Conservation (phyloP, 2,797 vertebrate genomes). For the Sebastiscus albofasciatus region DNA sequence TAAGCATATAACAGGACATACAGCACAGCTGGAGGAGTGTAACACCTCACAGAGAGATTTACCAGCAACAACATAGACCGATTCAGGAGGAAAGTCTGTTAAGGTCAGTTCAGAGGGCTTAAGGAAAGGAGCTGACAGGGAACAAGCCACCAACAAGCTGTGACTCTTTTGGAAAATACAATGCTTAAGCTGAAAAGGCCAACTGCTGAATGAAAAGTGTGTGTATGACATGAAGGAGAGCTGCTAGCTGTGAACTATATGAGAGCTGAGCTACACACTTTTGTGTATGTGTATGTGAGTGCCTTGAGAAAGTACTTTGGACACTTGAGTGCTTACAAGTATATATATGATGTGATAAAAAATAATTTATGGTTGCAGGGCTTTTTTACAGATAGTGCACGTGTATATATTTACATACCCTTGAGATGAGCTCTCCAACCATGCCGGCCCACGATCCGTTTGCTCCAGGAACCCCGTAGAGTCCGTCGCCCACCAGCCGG, state of each 20-base stretch:
- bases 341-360: neutral
- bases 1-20: slow-evolving; percentile 42
- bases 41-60: slow-evolving; percentile 55
- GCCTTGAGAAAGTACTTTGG: neutral
- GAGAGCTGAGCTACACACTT: slow-evolving; percentile 38
- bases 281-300: slow-evolving; percentile 12
- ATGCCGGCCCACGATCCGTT: slow-evolving; percentile 97
- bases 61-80: slow-evolving; percentile 34
- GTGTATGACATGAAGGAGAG: slow-evolving; percentile 46
- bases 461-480: slow-evolving; percentile 93
- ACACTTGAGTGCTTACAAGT: neutral
- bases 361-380: neutral
- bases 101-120: slow-evolving; percentile 59
- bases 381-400: neutral
- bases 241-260: slow-evolving; percentile 31
- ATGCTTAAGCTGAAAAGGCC: slow-evolving; percentile 57
- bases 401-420: slow-evolving; percentile 78
- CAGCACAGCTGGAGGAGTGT: slow-evolving; percentile 14
- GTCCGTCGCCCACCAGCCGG: slow-evolving; percentile 92
- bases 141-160: slow-evolving; percentile 60
- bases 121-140: slow-evolving; percentile 50
- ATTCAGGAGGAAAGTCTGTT: slow-evolving; percentile 56
- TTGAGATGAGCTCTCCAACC: slow-evolving; percentile 97
- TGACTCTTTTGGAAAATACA: slow-evolving; percentile 59
- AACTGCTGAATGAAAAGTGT: slow-evolving; percentile 41